Base-by-base conservation (phyloP, 2,888 invertebrate species). In the Pristionchus fissidentatus region DNA sequence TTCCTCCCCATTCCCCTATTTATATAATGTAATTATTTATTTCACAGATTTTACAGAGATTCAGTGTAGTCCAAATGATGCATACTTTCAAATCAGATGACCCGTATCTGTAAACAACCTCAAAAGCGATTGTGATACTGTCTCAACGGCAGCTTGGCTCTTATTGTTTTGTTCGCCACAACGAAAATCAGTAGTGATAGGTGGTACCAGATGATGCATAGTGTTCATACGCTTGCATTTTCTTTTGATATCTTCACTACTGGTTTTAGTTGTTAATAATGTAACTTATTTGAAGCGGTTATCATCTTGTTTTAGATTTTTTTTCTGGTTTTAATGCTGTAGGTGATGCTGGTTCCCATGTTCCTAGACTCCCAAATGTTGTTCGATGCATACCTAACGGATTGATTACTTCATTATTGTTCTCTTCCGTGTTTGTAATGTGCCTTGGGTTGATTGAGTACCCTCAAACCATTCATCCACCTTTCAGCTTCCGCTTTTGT, bases 41-140 rank as follows among this genome's bases (percentile, higher is more conserved):
- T 57, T 43, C 26, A 78, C 32, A 78, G 78, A 77, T 49, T 26
- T 3, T 32, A 49, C 57, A 57, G 52, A 57, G 26, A 57, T 41
- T 55, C 55, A 52, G 78, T 78, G 26, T 29, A 78, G 35, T 79
- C 38, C 79, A 79, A 79, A 57, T 79, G 79, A 79, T 79, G 79
- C 79, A 79, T 77, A 77, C 75, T 73, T 43, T 81, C 66, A 35
- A 49, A 81, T 81, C 52, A 81, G 49, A 66, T 81, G 81, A 60
- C 46, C 66, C 46, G 22, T 80, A 81, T 79, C n/a, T 77, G 22
- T 57, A 57, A 38, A 41, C 79, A 38, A 38, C 79, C 43, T 46
- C 79, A 79, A 57, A 79, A 79, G 75, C 75, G 32, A 79, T 57
- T 79, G 79, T 79, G 79, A 79, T 79, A 79, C 79, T 79, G 79